A percentile compares a stretch with the other conserved stretches of the same genome.
phyloP scores from a whole-genome alignment of 92 coral and sea anemone genomes.

The Virgularia gustaviana region DNA sequence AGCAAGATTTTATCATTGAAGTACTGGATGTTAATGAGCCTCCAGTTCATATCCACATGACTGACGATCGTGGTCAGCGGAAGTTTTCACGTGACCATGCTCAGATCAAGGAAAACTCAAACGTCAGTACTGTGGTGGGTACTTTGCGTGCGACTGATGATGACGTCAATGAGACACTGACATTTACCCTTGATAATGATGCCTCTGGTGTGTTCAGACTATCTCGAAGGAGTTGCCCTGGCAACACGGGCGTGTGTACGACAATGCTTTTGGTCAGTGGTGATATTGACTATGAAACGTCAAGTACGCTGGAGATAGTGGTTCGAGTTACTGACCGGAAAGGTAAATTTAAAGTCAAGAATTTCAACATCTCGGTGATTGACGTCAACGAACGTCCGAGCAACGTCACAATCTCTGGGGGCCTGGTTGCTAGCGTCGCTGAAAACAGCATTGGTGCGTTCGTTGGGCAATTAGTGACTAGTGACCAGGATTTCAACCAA shows the following conservation, averaged over 20 bases:
- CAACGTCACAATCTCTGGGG: conserved; percentile 75
- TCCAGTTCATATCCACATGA: conserved; percentile 68
- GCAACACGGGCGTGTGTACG: conserved; percentile 55
- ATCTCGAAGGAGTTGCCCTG: conserved; percentile 37
- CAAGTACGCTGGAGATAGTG: conserved; percentile 58
- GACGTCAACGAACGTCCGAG: conserved; percentile 84
- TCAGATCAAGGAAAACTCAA: conserved; percentile 65
- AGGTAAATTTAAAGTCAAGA: conserved; percentile 65
- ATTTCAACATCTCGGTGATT: conserved; percentile 58
- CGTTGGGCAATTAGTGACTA: conserved; percentile 67
- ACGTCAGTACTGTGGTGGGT: conserved; percentile 58
- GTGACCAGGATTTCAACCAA: conserved; percentile 73
- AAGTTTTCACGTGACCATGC: conserved; percentile 58
- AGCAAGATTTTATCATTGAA: conserved; percentile 67
- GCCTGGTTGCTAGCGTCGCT: conserved; percentile 58
- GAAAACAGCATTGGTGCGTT: conserved; percentile 70
- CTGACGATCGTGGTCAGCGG: conserved; percentile 65
- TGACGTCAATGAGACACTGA: conserved; percentile 58
- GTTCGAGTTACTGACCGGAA: conserved; percentile 75
- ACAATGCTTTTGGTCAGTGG: conserved; percentile 63
- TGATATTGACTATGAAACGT: conserved; percentile 60
- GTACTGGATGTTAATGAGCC: conserved; percentile 83
- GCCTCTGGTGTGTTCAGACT: conserved; percentile 58
- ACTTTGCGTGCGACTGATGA: conserved; percentile 67
- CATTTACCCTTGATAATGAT: conserved; percentile 67